Evolutionary conservation across 1,140 invertebrate genomes (phyloP), one percentile per base, ranked within the genome.

Genomic region (Camponotus vicinus): DNA sequence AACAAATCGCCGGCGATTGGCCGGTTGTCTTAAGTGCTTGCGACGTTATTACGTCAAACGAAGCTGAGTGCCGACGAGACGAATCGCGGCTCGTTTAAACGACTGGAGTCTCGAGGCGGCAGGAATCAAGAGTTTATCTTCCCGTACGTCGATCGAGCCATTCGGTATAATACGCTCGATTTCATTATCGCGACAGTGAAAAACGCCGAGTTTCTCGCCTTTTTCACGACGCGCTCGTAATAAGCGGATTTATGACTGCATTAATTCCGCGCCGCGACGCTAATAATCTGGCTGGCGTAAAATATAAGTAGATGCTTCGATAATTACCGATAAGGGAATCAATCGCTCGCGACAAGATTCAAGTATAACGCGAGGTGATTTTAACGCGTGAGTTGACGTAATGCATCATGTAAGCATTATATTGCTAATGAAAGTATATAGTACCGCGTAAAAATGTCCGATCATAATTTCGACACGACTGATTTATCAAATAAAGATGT

Each of bases 1-100:
- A 67, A 84, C 79, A 86, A 86, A 86, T 86, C 57, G 79, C 32
- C 79, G 34, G 59, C 57, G 75, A 66, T 75, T 84, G 79, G 49
- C 79, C 66, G 59, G 40, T 49, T 69, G 76, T 32, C 84, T 80
- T 34, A 80, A 86, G 63, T 61, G 84, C 61, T 37, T 13, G 61
- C 45, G 64, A 69, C 64, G 83, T 85, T 77, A 77, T 85, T 77
- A 85, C 64, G 76, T 45, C 45, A 40, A 52, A 32, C 76, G 40
- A 9, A 61, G 37, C 59, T 27, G 49, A 45, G 52, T 42, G 34
- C 18, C 37, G n/a, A 27, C 76, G 84, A 80, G 61, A 86, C 84
- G 76, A 86, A 86, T 86, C 37, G 76, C 15, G 40, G 5, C 57
- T 80, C 76, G 63, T 86, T 86, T 61, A 86, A 52, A 78, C 42